Percentiles rank a stretch among this genome's conserved stretches.
Evolutionary conservation across 37 sponge, comb jelly and placozoan genomes (phyloP).

Genomic region (Tethya wilhelma): DNA sequence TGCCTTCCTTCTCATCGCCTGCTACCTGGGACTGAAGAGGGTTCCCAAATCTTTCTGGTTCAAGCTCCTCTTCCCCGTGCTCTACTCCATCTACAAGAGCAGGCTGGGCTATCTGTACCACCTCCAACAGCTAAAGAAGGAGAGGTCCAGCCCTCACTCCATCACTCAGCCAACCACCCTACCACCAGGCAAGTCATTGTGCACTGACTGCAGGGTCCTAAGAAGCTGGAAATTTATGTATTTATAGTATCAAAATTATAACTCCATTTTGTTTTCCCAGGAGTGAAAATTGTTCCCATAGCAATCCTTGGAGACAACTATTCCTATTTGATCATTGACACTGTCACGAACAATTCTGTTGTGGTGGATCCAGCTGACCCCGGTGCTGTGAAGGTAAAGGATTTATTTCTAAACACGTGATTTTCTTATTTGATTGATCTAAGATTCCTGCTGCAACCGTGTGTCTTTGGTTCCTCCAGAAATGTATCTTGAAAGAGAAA

Average conservation of each 20-base stretch:
- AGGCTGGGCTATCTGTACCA: constrained; percentile 53
- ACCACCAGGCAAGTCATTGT: background rate
- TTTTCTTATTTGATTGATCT: too few relatives aligned
- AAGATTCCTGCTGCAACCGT: background rate
- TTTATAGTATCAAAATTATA: background rate
- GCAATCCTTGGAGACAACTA: constrained; percentile 70
- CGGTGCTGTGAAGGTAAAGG: constrained; percentile 40
- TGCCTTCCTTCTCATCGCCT: too few relatives aligned
- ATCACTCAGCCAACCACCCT: constrained; percentile 29
- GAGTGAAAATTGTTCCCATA: constrained; percentile 53
- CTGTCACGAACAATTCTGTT: constrained; percentile 41
- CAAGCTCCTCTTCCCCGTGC: constrained; percentile 46
- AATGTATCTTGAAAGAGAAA: constrained; percentile 27
- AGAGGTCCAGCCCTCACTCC: constrained; percentile 26
- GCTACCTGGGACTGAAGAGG: too few relatives aligned
- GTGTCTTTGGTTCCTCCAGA: constrained; percentile 17
- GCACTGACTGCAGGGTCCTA: background rate
- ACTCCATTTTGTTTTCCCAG: constrained; percentile 5
- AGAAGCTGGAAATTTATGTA: background rate
- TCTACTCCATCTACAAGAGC: constrained; percentile 56
- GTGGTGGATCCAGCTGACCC: constrained; percentile 73
- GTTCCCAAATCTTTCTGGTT: constrained; percentile 13
- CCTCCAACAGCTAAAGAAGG: constrained; percentile 26
- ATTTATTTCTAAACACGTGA: too few relatives aligned
- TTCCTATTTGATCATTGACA: constrained; percentile 72